Conservation (phyloP, 2,113 vertebrate genomes). For the Rattus rattus region DNA sequence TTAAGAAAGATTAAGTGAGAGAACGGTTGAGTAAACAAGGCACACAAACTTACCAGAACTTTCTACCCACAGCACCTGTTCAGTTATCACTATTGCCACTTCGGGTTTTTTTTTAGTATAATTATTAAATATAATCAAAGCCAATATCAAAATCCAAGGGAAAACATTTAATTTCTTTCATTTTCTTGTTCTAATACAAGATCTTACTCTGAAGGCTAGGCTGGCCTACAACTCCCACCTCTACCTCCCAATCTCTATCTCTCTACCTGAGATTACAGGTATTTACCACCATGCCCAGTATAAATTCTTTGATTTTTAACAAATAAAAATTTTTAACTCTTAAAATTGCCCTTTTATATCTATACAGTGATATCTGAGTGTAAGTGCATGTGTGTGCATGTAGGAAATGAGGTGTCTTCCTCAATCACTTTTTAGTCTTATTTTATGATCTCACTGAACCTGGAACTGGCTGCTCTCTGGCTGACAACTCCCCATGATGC, state of each 20-base stretch:
- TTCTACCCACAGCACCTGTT: not conserved
- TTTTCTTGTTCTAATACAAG: not conserved
- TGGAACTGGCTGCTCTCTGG: not conserved
- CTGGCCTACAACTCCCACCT: not conserved
- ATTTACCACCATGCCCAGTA: not conserved
- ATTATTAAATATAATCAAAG: conserved; percentile 54
- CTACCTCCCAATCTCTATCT: not conserved
- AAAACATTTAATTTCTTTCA: conserved; percentile 42
- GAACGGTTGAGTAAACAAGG: not conserved
- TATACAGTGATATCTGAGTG: not conserved
- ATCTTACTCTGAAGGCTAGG: not conserved
- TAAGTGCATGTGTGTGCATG: not conserved
- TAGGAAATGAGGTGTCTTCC: not conserved
- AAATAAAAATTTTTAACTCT: not conserved
- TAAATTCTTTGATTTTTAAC: conserved; percentile 45
- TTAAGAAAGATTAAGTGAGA: not conserved
- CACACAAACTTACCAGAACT: not conserved
- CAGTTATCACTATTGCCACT: not conserved
- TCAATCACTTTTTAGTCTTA: not conserved
- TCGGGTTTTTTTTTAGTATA: not conserved
- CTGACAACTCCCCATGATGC: not conserved
- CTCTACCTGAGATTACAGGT: not conserved
- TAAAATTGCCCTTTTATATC: not conserved
- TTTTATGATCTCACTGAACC: not conserved
- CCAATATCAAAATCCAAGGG: not conserved